Conservation (phyloP, 2,113 vertebrate genomes). For the Puffinus mauretanicus region DNA sequence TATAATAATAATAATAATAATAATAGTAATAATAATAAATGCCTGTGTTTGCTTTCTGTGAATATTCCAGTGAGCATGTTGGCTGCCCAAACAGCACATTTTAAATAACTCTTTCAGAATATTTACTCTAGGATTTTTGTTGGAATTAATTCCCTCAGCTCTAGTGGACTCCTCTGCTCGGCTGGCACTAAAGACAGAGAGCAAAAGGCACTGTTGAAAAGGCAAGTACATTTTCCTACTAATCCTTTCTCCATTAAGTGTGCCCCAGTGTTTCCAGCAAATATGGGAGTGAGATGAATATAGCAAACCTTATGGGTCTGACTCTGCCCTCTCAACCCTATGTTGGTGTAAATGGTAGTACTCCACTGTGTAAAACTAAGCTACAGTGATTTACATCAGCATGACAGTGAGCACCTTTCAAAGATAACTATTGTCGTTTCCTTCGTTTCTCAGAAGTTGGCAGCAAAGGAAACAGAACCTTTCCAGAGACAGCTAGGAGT, state of each 20-base stretch:
- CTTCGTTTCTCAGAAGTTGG: not conserved
- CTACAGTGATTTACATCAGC: not conserved
- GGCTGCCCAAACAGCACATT: not conserved
- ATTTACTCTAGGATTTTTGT: not conserved
- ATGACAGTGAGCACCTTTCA: not conserved
- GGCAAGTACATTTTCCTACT: not conserved
- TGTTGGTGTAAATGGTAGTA: not conserved
- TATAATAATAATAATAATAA: not conserved
- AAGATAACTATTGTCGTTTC: not conserved
- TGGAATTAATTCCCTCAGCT: not conserved
- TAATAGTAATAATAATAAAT: not conserved
- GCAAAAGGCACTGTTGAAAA: not conserved
- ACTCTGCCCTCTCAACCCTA: not conserved
- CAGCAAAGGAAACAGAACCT: not conserved
- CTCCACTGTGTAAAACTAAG: not conserved
- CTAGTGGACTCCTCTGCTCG: not conserved
- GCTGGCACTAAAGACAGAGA: not conserved
- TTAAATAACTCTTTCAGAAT: not conserved
- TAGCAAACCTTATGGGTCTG: not conserved
- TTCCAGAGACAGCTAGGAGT: not conserved
- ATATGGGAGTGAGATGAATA: not conserved
- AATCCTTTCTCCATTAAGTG: not conserved
- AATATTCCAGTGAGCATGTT: not conserved
- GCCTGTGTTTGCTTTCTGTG: not conserved
- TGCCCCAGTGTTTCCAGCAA: not conserved